phyloP scores from a whole-genome alignment of 2,113 vertebrate species.

The Phaethon lepturus region DNA sequence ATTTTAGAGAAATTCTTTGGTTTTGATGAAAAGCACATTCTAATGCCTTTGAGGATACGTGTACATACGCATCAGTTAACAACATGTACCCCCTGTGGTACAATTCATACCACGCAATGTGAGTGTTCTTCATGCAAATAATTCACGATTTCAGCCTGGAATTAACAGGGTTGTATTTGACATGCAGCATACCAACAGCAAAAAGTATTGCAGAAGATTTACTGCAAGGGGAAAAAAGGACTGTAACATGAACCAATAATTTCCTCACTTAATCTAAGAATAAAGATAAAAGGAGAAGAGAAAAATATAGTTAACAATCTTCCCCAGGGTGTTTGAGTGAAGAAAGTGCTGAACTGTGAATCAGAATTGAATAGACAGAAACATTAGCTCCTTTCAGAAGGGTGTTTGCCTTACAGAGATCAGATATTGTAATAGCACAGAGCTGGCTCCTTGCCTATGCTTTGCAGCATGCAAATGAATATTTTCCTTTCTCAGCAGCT shows the following conservation, averaged over 20 bases:
- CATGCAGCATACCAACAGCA: background rate
- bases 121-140: background rate
- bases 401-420: constrained; percentile 52
- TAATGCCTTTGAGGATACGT: background rate
- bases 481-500: constrained; percentile 26
- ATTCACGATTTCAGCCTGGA: background rate
- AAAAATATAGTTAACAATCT: constrained; percentile 28
- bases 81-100: background rate
- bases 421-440: constrained; percentile 52
- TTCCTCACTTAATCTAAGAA: constrained; percentile 38
- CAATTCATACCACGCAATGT: background rate
- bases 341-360: constrained; percentile 53
- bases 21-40: background rate
- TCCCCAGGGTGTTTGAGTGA: constrained; percentile 40
- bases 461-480: constrained; percentile 38
- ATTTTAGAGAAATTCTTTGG: background rate
- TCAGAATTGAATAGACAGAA: constrained; percentile 54
- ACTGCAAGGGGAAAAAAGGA: background rate
- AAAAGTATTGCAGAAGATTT: background rate
- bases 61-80: background rate
- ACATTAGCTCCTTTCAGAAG: constrained; percentile 57
- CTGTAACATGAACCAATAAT: background rate
- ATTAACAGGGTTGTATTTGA: accelerated
- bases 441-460: constrained; percentile 35
- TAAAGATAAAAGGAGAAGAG: constrained; percentile 39